Evolutionary conservation across 2,797 vertebrate genomes (phyloP).

Genomic region (Acanthopagrus latus): DNA sequence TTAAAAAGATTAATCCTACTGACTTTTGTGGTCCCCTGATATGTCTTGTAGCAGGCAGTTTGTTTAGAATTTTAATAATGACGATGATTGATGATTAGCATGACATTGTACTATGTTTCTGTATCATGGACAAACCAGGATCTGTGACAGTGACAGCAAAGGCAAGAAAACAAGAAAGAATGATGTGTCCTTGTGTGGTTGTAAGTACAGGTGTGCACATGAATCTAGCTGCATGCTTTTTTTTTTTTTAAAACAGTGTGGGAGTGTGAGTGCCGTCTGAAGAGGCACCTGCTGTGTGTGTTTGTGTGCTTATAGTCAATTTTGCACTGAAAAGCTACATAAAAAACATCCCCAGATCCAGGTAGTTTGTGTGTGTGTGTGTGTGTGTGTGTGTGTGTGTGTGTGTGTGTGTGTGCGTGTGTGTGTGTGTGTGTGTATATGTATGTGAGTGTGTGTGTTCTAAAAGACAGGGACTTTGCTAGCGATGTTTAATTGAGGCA

Average conservation of each 20-base stretch:
- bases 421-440: background rate
- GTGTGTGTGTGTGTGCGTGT: too few relatives aligned
- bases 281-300: slow-evolving; percentile 1
- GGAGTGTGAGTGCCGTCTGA: slow-evolving; percentile 27
- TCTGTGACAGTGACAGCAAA: background rate
- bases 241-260: background rate
- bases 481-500: slow-evolving; percentile 36
- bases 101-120: too few relatives aligned
- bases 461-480: slow-evolving; percentile 2
- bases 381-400: background rate
- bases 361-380: slow-evolving; percentile 11
- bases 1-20: too few relatives aligned
- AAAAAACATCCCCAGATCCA: slow-evolving; percentile 18
- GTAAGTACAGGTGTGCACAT: slow-evolving; percentile 8
- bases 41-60: too few relatives aligned
- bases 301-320: slow-evolving; percentile 15
- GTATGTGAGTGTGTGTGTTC: background rate
- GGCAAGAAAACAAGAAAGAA: background rate
- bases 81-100: too few relatives aligned
- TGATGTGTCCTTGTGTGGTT: slow-evolving; percentile 11
- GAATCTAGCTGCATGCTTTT: background rate
- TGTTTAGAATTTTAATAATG: too few relatives aligned
- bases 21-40: too few relatives aligned
- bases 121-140: too few relatives aligned
- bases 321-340: slow-evolving; percentile 12